Conservation (phyloP, 2,797 vertebrate species). For the Myotis findleyi region DNA sequence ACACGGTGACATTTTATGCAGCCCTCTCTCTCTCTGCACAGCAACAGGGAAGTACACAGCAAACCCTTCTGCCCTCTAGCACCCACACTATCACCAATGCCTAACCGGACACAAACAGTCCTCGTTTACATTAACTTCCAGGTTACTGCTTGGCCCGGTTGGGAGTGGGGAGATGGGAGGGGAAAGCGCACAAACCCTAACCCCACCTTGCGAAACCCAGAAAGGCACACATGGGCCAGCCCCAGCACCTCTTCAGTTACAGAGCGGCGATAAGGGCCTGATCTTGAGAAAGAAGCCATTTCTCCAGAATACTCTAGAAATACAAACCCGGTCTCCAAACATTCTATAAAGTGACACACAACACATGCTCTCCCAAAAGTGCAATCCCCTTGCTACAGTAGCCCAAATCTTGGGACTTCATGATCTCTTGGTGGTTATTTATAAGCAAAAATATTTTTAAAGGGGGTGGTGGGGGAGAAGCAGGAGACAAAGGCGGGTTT, state of each 20-base stretch:
- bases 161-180: not conserved
- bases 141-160: slow-evolving; percentile 3
- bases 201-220: slow-evolving; percentile 16
- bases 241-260: not conserved
- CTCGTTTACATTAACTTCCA: slow-evolving; percentile 71
- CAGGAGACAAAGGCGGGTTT: slow-evolving; percentile 48
- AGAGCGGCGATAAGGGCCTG: not conserved
- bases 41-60: not conserved
- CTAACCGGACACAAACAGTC: slow-evolving; percentile 42
- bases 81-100: not conserved
- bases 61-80: not conserved
- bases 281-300: not conserved
- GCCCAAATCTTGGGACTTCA: not conserved
- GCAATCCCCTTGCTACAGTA: not conserved
- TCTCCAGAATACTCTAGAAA: slow-evolving; percentile 38
- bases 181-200: slow-evolving; percentile 22
- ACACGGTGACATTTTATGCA: not conserved
- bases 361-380: not conserved
- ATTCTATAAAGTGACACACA: slow-evolving; percentile 44
- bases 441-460: not conserved
- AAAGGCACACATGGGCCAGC: not conserved
- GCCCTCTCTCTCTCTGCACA: not conserved
- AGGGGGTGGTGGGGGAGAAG: too few relatives aligned
- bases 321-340: slow-evolving; percentile 42
- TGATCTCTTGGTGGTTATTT: not conserved